Percentiles rank a stretch among this genome's conserved stretches.
These are phyloP conservation scores for Chrysopilus asiliformis DNA, from an alignment of 2,888 invertebrate species.

Conservation along the genomic window DNA sequence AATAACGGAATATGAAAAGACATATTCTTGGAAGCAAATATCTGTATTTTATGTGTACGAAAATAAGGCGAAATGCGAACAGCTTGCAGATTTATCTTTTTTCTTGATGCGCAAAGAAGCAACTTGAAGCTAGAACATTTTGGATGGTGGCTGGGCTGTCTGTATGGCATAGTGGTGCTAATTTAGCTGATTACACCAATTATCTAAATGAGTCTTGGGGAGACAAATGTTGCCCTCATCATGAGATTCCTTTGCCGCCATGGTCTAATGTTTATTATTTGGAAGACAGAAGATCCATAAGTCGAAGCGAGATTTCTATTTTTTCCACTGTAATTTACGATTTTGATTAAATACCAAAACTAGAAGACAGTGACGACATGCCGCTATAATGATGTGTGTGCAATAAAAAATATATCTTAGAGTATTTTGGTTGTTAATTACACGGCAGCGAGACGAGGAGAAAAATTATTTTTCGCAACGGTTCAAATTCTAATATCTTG, in stretches of 20 bases:
- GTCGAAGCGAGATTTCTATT: too few relatives aligned
- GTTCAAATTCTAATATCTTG: too few relatives aligned
- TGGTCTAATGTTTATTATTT: too few relatives aligned
- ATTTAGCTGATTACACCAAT: slow-evolving; percentile 15
- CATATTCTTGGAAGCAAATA: too few relatives aligned
- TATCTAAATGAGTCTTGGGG: slow-evolving; percentile 14
- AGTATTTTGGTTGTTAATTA: background rate
- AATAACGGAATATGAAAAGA: too few relatives aligned
- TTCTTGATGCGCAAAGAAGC: too few relatives aligned
- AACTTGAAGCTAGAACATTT: too few relatives aligned
- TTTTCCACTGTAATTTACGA: slow-evolving; percentile 10
- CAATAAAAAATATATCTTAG: slow-evolving; percentile 8
- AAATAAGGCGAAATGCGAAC: background rate
- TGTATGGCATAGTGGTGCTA: slow-evolving; percentile 13
- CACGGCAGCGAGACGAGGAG: too few relatives aligned
- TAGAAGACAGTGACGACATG: slow-evolving; percentile 10
- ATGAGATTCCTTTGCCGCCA: slow-evolving; percentile 2
- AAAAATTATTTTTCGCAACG: too few relatives aligned
- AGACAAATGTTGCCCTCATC: slow-evolving; percentile 13
- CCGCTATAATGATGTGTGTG: slow-evolving; percentile 12
- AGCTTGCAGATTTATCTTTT: background rate
- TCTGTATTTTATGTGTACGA: too few relatives aligned
- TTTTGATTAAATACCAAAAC: slow-evolving; percentile 13
- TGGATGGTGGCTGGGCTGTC: too few relatives aligned
- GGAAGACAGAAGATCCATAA: too few relatives aligned